Evolutionary conservation across 1,140 invertebrate genomes (phyloP).

Genomic region (Mamestra configurata): DNA sequence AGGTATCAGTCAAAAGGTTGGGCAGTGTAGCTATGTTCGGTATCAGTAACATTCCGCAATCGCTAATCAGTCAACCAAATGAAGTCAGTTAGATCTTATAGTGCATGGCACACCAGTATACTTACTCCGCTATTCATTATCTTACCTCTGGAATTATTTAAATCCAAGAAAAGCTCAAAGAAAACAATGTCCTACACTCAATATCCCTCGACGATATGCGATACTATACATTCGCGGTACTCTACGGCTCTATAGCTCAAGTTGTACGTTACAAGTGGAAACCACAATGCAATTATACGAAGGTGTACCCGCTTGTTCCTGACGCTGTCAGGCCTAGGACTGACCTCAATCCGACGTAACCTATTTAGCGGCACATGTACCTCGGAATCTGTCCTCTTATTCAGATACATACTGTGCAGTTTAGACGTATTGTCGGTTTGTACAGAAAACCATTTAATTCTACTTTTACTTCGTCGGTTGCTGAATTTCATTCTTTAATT

Average conservation of each 20-base stretch:
- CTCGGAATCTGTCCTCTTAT: background rate
- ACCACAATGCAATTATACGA: slow-evolving; percentile 40
- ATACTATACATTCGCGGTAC: background rate
- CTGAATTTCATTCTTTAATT: too few species aligned
- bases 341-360: slow-evolving; percentile 36
- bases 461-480: too few species aligned
- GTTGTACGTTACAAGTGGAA: slow-evolving; percentile 22
- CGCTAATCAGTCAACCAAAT: too few species aligned
- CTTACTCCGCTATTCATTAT: too few species aligned
- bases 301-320: slow-evolving; percentile 24
- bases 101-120: too few species aligned
- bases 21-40: too few species aligned
- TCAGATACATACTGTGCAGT: background rate
- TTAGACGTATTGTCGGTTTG: background rate
- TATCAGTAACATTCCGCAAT: too few species aligned
- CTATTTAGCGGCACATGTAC: slow-evolving; percentile 2
- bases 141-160: too few species aligned
- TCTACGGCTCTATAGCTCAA: background rate
- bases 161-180: too few species aligned
- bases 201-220: background rate
- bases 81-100: too few species aligned
- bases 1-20: too few species aligned
- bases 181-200: too few species aligned
- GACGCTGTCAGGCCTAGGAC: slow-evolving; percentile 28
- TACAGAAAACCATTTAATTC: background rate